Conservation (phyloP, 2,113 vertebrate genomes). For the Anhinga rufa region DNA sequence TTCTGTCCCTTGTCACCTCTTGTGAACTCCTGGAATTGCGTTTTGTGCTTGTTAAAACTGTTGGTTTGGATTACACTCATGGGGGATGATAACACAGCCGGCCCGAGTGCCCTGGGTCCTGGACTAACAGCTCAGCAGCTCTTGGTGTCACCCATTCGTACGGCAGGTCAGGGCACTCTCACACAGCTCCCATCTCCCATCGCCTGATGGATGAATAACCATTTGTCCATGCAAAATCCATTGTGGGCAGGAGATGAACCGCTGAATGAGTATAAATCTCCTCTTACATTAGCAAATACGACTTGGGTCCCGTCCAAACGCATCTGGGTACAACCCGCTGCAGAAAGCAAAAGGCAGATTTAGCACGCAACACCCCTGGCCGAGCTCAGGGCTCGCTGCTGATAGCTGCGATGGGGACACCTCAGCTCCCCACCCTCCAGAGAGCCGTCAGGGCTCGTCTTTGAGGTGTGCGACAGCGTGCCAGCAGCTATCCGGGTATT, state of each 20-base stretch:
- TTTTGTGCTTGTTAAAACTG: not conserved
- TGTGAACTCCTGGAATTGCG: not conserved
- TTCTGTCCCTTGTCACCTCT: not conserved
- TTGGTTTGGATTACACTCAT: not conserved
- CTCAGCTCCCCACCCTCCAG: not conserved
- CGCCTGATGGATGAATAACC: fast-evolving
- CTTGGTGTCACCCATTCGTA: fast-evolving
- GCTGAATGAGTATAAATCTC: not conserved
- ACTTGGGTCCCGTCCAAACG: not conserved
- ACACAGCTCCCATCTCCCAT: not conserved
- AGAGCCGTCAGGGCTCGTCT: not conserved
- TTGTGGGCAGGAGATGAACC: fast-evolving
- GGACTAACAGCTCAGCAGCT: not conserved
- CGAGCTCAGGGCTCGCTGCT: not conserved
- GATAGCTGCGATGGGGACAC: not conserved
- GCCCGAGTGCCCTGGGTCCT: fast-evolving
- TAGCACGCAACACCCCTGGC: not conserved
- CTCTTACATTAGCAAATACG: not conserved
- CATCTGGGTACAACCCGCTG: not conserved
- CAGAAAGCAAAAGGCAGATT: not conserved
- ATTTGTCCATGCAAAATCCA: not conserved
- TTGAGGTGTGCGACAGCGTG: fast-evolving
- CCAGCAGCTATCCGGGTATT: not conserved
- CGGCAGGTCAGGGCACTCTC: not conserved
- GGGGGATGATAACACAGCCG: not conserved